These are phyloP conservation scores for Catharus bicknelli DNA, from an alignment of 2,113 vertebrate genomes.

Conservation along the genomic window DNA sequence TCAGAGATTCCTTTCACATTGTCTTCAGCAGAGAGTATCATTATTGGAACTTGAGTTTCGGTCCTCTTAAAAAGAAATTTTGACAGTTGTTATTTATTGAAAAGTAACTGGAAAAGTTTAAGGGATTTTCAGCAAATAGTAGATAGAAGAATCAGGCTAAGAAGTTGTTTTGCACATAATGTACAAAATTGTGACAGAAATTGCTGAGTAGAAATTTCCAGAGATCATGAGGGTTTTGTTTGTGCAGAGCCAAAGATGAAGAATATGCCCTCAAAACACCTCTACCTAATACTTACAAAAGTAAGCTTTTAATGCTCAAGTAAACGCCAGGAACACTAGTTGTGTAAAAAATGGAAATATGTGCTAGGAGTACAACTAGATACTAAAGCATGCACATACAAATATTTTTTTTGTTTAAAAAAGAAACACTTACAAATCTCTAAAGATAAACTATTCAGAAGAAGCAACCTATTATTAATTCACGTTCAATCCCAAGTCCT, in stretches of 20 bases:
- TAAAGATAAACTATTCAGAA: background rate
- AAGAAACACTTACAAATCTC: background rate
- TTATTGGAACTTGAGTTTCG: background rate
- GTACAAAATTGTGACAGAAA: background rate
- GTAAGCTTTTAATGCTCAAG: background rate
- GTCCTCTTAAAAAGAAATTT: background rate
- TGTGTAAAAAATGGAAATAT: background rate
- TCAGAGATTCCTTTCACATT: background rate
- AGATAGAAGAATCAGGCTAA: background rate
- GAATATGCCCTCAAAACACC: background rate
- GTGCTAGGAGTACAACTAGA: background rate
- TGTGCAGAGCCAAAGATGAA: background rate
- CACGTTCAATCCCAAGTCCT: background rate
- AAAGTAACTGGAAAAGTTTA: background rate
- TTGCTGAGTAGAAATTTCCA: slow-evolving; percentile 5
- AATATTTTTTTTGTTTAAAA: background rate
- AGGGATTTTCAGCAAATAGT: background rate
- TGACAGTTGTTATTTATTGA: background rate
- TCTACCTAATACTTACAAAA: background rate
- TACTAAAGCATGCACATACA: background rate
- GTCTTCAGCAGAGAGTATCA: background rate
- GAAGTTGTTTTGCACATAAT: background rate
- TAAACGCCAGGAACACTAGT: background rate
- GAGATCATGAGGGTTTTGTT: background rate
- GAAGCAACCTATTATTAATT: background rate